phyloP scores from a whole-genome alignment of 1,140 invertebrate species.

The Drosophila jambulina region DNA sequence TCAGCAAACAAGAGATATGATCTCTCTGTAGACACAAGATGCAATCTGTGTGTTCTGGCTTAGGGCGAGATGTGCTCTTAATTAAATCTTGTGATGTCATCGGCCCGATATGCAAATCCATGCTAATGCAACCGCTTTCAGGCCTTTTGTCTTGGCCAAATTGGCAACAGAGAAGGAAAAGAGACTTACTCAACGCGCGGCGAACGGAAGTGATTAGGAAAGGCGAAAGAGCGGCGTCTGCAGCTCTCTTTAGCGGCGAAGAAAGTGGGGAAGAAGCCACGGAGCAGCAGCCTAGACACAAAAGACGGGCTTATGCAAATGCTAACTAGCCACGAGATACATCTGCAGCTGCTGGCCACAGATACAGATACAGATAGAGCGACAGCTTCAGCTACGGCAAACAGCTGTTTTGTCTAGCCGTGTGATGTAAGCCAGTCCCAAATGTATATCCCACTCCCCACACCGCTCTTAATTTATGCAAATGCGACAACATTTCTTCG shows the following conservation, averaged over 20 bases:
- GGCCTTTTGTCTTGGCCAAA: conserved; percentile 48
- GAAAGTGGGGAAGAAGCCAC: conserved; percentile 71
- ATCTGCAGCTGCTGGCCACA: not conserved
- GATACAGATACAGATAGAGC: conserved; percentile 23
- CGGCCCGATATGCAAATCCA: conserved; percentile 43
- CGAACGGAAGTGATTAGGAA: conserved; percentile 79
- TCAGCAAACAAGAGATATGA: conserved; percentile 20
- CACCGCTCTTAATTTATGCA: conserved; percentile 76
- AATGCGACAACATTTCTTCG: conserved; percentile 70
- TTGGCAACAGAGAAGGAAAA: conserved; percentile 38
- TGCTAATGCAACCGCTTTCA: conserved; percentile 35
- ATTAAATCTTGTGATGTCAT: conserved; percentile 46
- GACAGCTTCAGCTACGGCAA: conserved; percentile 1
- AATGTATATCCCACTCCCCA: conserved; percentile 18
- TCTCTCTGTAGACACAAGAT: not conserved
- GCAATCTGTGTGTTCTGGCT: conserved; percentile 22
- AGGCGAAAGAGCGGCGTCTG: conserved; percentile 42
- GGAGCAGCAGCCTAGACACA: conserved; percentile 41
- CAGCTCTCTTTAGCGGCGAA: conserved; percentile 24
- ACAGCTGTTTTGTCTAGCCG: conserved; percentile 65
- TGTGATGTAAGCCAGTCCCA: conserved; percentile 69
- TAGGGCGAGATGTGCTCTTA: conserved; percentile 8
- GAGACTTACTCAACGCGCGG: conserved; percentile 65
- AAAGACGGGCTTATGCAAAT: conserved; percentile 78
- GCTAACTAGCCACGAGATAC: conserved; percentile 32